These are phyloP conservation scores for Etheostoma spectabile DNA, from an alignment of 2,113 vertebrate species.

Conservation along the genomic window DNA sequence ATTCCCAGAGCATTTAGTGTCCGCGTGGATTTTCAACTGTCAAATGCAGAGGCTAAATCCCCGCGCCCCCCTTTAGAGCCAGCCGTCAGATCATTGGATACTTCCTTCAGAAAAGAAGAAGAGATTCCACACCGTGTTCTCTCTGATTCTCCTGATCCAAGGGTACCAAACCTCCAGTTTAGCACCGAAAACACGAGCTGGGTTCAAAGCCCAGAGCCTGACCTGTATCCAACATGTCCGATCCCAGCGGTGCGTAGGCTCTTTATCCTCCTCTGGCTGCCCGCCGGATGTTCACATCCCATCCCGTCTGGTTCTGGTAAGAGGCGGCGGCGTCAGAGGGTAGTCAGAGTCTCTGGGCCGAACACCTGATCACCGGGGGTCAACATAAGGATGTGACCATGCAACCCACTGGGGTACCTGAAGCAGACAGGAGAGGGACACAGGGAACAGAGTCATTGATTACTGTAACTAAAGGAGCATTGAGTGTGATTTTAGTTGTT, in stretches of 20 bases:
- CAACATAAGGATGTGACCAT: not conserved
- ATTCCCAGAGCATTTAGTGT: constrained; percentile 32
- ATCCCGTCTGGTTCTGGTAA: not conserved
- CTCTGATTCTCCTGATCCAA: constrained; percentile 4
- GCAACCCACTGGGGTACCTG: constrained; percentile 25
- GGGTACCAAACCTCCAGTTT: not conserved
- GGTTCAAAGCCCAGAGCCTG: constrained; percentile 10
- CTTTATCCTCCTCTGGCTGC: not conserved
- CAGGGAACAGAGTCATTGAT: not conserved
- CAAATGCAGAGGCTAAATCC: constrained; percentile 5
- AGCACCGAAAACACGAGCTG: not conserved
- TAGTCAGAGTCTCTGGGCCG: not conserved
- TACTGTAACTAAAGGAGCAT: not conserved
- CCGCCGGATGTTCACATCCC: not conserved
- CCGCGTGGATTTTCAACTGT: not conserved
- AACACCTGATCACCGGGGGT: not conserved
- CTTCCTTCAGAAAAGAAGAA: constrained; percentile 20
- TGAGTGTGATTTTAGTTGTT: not conserved
- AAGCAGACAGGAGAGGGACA: constrained; percentile 1
- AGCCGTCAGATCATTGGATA: not conserved
- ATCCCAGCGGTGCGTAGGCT: not conserved
- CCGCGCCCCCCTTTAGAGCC: not conserved
- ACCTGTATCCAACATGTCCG: constrained; percentile 4
- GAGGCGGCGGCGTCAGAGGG: constrained; percentile 1
- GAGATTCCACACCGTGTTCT: not conserved